Conservation (phyloP, 2,113 vertebrate genomes). For the Falcunculus frontatus region DNA sequence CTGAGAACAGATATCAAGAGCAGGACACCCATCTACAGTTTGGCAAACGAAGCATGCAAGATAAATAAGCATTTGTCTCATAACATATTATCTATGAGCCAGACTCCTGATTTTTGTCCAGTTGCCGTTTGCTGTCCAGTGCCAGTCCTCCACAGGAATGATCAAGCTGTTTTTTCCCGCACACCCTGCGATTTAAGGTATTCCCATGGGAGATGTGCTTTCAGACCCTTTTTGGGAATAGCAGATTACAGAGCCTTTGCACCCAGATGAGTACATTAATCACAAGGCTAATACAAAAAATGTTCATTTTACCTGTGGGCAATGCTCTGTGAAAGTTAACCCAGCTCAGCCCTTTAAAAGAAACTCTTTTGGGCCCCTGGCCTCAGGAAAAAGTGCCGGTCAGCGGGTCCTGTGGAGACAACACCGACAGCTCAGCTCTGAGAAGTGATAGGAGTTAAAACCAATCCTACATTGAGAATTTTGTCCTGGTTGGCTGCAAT, state of each 20-base stretch:
- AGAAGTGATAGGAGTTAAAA: background rate
- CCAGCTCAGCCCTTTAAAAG: background rate
- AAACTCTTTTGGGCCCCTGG: background rate
- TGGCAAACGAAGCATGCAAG: background rate
- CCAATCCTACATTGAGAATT: background rate
- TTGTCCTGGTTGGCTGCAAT: background rate
- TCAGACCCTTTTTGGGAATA: background rate
- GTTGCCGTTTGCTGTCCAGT: background rate
- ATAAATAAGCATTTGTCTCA: background rate
- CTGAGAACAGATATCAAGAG: background rate
- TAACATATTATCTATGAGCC: background rate
- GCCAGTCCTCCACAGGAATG: background rate
- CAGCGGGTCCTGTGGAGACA: background rate
- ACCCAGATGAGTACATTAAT: background rate
- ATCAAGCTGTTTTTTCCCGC: background rate
- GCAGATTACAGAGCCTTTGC: background rate
- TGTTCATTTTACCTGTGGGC: background rate
- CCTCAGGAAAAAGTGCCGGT: background rate
- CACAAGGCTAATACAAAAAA: background rate
- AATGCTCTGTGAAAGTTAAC: background rate
- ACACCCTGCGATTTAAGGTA: background rate
- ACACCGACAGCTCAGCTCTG: fast-evolving
- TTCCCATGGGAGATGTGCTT: background rate
- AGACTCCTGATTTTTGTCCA: background rate
- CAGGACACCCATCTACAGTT: background rate